Evolutionary conservation across 2,797 vertebrate genomes (phyloP), one percentile per base, ranked within the genome.

Genomic region (Phoxinus dragarum): DNA sequence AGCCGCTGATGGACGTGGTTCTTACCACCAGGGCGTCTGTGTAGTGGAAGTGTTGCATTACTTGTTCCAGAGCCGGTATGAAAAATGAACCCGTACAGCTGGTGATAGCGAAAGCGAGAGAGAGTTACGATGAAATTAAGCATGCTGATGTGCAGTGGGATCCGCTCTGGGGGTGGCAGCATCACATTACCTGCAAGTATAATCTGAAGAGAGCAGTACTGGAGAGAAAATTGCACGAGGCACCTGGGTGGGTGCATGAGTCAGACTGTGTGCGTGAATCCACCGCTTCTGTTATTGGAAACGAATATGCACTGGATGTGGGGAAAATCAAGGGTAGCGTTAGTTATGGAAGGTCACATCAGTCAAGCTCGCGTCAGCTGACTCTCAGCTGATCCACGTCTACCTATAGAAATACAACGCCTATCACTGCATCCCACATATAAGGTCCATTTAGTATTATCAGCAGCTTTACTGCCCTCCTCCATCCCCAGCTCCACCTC

Each of bases 1-100:
- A 76, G 71, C 71, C 85, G 2, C 47, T 44, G 69, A 49, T 27
- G 38, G 54, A 38, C 16, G 19, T 7, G 23, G 19, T 73, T 84
- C 40, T 82, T 54, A 83, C 19, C 64, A 85, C 86, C 85, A 69
- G 89, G 84, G 82, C 36, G 81, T 91, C 86, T 89, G 82, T 44
- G 10, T 42, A 81, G 87, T 85, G 61, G 19, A 78, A 59, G 74
- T 88, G 91, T 88, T 87, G 79, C 73, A 87, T 85, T 3, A 47
- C 90, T 88, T 81, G 73, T 79, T 90, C 89, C 91, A 90, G 88
- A 92, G 86, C 92, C 89, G 88, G 88, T 91, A 92, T 94, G 87
- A 92, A 89, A 92, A 93, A 93, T 91, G 84, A 91, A 89, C 92
- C 81, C 86, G 78, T 76, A 75, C 19, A 42, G 56, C 59, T 56